A percentile compares a stretch with the other conserved stretches of the same genome.
Evolutionary conservation across 37 sponge, comb jelly and placozoan species (phyloP).

Genomic region (Beroe forskalii): DNA sequence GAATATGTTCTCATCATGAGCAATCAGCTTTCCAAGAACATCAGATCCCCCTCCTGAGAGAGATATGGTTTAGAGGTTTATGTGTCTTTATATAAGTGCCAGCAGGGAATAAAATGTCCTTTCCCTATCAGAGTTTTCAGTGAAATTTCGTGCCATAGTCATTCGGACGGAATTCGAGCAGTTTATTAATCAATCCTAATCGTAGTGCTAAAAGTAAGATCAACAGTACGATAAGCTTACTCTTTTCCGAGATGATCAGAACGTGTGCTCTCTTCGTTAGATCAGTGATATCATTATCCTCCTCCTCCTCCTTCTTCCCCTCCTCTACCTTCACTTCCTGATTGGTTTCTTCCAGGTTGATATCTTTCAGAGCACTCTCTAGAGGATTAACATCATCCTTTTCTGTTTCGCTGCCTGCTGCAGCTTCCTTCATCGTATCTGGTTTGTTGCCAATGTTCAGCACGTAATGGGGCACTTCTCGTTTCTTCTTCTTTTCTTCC

Average conservation of each 20-base stretch:
- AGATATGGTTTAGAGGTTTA: not conserved
- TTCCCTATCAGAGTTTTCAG: no score
- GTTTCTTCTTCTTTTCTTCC: not conserved
- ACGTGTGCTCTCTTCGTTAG: constrained; percentile 3
- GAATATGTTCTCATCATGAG: constrained; percentile 28
- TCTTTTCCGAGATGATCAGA: constrained; percentile 25
- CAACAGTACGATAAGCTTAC: no score
- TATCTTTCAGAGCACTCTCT: not conserved
- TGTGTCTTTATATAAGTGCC: no score
- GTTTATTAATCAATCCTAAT: no score
- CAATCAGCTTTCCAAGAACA: not conserved
- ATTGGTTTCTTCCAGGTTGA: not conserved
- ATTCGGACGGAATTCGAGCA: no score
- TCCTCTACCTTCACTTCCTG: not conserved
- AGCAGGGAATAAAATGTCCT: no score
- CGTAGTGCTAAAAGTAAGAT: no score
- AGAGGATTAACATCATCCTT: no score
- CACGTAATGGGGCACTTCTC: not conserved
- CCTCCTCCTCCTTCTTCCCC: not conserved
- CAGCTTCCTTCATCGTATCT: not conserved
- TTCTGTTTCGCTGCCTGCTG: not conserved
- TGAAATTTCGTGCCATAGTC: no score
- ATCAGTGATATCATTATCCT: not conserved
- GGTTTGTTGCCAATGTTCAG: not conserved
- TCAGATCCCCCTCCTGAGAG: constrained; percentile 14